These are phyloP conservation scores for Beris morrisii DNA, from an alignment of 2,888 invertebrate genomes.

Conservation along the genomic window DNA sequence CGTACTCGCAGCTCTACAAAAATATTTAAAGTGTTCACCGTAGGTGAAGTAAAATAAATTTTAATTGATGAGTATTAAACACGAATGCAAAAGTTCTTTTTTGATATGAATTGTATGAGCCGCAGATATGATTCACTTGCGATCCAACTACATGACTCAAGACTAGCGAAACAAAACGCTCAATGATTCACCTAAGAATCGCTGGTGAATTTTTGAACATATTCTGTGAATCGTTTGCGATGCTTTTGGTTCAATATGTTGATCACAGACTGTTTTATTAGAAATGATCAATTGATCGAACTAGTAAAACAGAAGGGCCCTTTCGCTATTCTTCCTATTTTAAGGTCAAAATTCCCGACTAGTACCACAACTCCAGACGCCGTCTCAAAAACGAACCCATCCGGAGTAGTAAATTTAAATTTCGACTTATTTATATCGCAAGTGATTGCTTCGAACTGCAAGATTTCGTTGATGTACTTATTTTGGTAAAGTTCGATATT, in stretches of 20 bases:
- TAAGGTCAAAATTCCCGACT: neutral
- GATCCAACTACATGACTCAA: too few relatives aligned
- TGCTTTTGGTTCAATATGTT: neutral
- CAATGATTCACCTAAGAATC: too few relatives aligned
- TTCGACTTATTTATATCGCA: constrained; percentile 1
- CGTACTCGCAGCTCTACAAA: too few relatives aligned
- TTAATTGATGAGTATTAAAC: too few relatives aligned
- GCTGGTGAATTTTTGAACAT: too few relatives aligned
- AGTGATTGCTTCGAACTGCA: neutral
- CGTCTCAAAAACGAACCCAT: constrained; percentile 8
- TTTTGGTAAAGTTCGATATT: neutral
- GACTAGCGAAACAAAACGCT: too few relatives aligned
- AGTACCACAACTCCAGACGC: neutral
- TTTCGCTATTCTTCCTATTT: neutral
- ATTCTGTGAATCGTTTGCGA: too few relatives aligned
- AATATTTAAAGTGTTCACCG: too few relatives aligned
- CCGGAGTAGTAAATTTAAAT: constrained; percentile 10
- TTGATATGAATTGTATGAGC: too few relatives aligned
- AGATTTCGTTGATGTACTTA: constrained; percentile 4
- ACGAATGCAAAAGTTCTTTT: too few relatives aligned
- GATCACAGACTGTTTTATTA: neutral
- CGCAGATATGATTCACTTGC: too few relatives aligned
- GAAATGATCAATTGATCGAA: neutral
- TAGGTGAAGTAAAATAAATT: too few relatives aligned
- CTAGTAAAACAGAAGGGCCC: neutral